Percentiles rank a stretch among this genome's conserved stretches.
Evolutionary conservation across 2,113 vertebrate species (phyloP).

Genomic region (Eulemur macaco): DNA sequence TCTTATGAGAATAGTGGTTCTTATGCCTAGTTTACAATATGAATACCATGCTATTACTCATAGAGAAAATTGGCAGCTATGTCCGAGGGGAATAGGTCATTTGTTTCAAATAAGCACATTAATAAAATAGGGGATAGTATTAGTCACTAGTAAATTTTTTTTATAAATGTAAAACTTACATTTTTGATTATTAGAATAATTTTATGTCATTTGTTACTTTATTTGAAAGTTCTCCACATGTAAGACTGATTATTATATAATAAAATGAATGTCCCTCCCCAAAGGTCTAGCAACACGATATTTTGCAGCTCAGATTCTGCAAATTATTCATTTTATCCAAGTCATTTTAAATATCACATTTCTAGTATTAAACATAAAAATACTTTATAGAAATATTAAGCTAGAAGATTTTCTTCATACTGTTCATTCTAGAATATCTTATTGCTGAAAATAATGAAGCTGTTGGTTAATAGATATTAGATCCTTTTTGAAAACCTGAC

Average conservation of each 20-base stretch:
- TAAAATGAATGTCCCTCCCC: neutral
- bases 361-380: conserved; percentile 44
- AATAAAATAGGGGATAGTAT: neutral
- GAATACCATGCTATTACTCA: neutral
- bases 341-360: conserved; percentile 40
- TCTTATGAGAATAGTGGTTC: neutral
- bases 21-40: conserved; percentile 11
- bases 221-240: neutral
- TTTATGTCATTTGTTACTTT: neutral
- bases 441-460: conserved; percentile 31
- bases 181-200: conserved; percentile 42
- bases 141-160: conserved; percentile 42
- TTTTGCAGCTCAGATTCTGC: conserved; percentile 3
- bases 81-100: conserved; percentile 21
- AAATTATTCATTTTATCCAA: neutral
- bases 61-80: conserved; percentile 21
- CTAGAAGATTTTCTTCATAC: neutral
- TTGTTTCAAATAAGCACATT: conserved; percentile 39
- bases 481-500: conserved; percentile 8
- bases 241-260: conserved; percentile 1
- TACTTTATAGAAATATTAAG: conserved; percentile 10
- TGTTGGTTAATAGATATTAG: neutral
- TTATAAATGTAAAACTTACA: conserved; percentile 8
- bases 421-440: conserved; percentile 14
- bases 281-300: conserved; percentile 6